Base-by-base conservation (phyloP, 2,888 invertebrate species). In the Lycaena phlaeas region DNA sequence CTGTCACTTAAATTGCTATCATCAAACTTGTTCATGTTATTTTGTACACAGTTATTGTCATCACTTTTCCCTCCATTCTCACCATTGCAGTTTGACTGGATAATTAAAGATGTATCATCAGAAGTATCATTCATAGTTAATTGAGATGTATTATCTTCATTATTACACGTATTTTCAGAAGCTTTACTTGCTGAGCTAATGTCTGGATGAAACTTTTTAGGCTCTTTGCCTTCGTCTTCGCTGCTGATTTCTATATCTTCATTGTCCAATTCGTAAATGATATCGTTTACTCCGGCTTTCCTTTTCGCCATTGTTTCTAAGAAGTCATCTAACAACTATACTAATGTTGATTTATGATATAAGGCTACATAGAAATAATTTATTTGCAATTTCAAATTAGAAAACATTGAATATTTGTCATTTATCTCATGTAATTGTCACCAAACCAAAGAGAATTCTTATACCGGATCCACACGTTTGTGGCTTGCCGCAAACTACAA, bases 191-290 rank as follows among this genome's bases (percentile, higher is more conserved):
- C 48, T 14, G 42, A 52, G 44, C 54, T 49, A 11, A 41, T 38
- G 41, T 65, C 64, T 22, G 59, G 52, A 49, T 70, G 65, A 54
- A 52, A 61, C 44, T 69, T 67, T 72, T 77, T 76, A 38, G 73
- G 54, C 53, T 65, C 68, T 54, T 61, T 77, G 56, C 55, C 63
- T 61, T 84, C 82, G 46, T 82, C 82, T 15, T 78, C 82, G 52
- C 81, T 81, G 40, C 82, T 84, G 29, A 71, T 52, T 56, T 68
- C 76, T 46, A 79, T 61, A 56, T 85, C 85, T 46, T 82, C 84
- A 53, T 78, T 78, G 50, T 84, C 79, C 51, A 86, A 68, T 68
- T 86, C 85, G 60, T 75, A 85, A 59, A 85, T 84, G 6, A 84
- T 84, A 66, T 84, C 73, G 44, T 75, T 76, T 17, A 84, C 73